Base-by-base conservation (phyloP, 2,797 vertebrate species). In the Lycodopsis pacificus region DNA sequence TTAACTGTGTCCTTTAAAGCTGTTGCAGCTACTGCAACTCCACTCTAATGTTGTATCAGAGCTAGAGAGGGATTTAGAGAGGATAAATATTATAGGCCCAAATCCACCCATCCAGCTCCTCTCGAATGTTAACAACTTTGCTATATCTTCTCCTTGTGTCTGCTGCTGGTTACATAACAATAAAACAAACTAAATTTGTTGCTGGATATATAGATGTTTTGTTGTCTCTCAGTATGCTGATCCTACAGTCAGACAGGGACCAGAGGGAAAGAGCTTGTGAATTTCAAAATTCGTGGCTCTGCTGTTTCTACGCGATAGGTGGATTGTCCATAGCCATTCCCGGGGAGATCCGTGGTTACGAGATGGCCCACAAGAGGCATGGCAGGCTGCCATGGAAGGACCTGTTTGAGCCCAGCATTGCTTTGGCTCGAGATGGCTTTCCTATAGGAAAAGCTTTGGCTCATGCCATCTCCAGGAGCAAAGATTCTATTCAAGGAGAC, bases 261-360 rank as follows among this genome's bases (percentile, higher is more conserved):
- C 34, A 73, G 57, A 64, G 4, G 48, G 2, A 73, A 58, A 51
- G 7, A 51, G 30, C 65, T 48, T 20, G 10, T 71, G 38, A 79
- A 56, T 54, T 84, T 56, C 7, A 68, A 67, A 76, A 42, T n/a
- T n/a, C 13, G 32, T 32, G n/a, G 9, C 42, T 2, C 20, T 61
- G 5, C 46, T 80, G 59, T 82, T 86, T 83, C 65, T 81, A 5
- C 13, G 2, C 32, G 63, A 88, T 89, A 99, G 98, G 97, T 22
- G 98, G 97, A 9, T 79, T 98, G 88, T 97, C 97, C 1, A 97
- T 99, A 44, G 98, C 97, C 1, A 96, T 99, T 59, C 98, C 98
- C 0, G 98, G 98, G 34, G 98, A 99, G 93, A 96, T 99, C 78
- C 96, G 97, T 0, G 98, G 97, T 34, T 99, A 98, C 5, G 95